A percentile compares a stretch with the other conserved stretches of the same genome.
Conservation (phyloP, 2,113 vertebrate genomes). For the Aix galericulata region DNA sequence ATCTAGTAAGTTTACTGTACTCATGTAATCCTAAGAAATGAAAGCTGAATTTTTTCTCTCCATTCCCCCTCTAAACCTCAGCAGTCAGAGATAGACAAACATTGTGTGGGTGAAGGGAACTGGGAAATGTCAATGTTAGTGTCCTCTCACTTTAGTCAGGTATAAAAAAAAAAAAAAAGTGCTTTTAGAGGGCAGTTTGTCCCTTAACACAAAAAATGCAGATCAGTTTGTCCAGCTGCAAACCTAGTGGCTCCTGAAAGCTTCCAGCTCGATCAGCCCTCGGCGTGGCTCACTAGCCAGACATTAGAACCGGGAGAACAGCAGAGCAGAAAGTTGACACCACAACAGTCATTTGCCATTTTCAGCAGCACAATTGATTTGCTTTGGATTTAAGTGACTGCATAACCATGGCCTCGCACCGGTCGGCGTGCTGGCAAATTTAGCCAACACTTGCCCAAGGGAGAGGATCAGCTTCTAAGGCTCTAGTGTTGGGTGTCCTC, state of each 20-base stretch:
- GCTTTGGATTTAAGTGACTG: not conserved
- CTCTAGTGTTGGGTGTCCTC: not conserved
- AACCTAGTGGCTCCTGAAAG: not conserved
- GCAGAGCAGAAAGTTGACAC: not conserved
- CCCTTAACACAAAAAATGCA: not conserved
- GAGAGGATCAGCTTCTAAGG: not conserved
- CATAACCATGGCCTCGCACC: not conserved
- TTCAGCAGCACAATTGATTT: not conserved
- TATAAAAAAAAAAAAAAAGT: not conserved
- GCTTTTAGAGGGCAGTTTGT: not conserved
- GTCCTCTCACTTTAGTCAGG: not conserved
- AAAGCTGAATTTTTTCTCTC: not conserved
- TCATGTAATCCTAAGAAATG: not conserved
- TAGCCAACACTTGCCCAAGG: not conserved
- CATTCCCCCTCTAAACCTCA: not conserved
- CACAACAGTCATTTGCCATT: not conserved
- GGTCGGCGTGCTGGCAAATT: not conserved
- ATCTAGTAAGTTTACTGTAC: not conserved
- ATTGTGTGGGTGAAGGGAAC: not conserved
- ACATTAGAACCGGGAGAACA: not conserved
- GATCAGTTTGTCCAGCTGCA: not conserved
- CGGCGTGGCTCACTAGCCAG: not conserved
- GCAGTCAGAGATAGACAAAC: not conserved
- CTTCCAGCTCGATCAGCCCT: not conserved
- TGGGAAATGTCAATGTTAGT: not conserved